A percentile compares a stretch with the other conserved stretches of the same genome.
Evolutionary conservation across 2,888 invertebrate species (phyloP).

Genomic region (Cephonodes hylas): DNA sequence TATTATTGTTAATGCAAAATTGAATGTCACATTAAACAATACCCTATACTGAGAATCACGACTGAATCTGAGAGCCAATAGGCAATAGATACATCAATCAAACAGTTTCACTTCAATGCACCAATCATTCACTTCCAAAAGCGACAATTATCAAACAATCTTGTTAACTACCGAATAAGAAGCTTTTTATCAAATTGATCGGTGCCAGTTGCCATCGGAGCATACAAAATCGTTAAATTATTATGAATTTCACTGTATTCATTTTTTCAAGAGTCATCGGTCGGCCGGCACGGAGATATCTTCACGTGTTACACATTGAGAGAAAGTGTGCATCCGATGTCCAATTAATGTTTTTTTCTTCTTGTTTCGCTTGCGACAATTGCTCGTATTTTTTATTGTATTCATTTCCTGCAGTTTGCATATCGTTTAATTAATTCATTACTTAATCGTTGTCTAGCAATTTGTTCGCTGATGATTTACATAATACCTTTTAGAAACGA

Average conservation of each 20-base stretch:
- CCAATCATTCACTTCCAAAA: neutral
- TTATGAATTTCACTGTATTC: slow-evolving; percentile 12
- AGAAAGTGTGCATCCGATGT: slow-evolving; percentile 54
- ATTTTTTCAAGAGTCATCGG: slow-evolving; percentile 12
- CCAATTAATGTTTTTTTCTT: slow-evolving; percentile 53
- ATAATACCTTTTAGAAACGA: neutral
- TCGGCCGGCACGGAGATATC: slow-evolving; percentile 17
- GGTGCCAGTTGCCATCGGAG: neutral
- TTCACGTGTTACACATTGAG: slow-evolving; percentile 31
- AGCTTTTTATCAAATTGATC: slow-evolving; percentile 2
- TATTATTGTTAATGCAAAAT: too few relatives aligned
- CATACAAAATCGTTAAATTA: slow-evolving; percentile 12
- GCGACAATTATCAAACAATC: neutral
- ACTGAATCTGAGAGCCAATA: neutral
- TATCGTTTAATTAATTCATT: slow-evolving; percentile 32
- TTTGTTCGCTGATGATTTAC: neutral
- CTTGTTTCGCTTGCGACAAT: slow-evolving; percentile 28
- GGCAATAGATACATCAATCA: neutral
- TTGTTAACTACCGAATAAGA: neutral
- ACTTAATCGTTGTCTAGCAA: slow-evolving; percentile 1
- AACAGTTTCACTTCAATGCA: neutral
- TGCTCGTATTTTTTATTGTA: slow-evolving; percentile 11
- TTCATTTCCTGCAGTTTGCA: slow-evolving; percentile 26
- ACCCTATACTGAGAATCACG: too few relatives aligned
- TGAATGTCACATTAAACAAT: too few relatives aligned